Conservation (phyloP, 92 coral and sea anemone species). For the Montipora capitata region DNA sequence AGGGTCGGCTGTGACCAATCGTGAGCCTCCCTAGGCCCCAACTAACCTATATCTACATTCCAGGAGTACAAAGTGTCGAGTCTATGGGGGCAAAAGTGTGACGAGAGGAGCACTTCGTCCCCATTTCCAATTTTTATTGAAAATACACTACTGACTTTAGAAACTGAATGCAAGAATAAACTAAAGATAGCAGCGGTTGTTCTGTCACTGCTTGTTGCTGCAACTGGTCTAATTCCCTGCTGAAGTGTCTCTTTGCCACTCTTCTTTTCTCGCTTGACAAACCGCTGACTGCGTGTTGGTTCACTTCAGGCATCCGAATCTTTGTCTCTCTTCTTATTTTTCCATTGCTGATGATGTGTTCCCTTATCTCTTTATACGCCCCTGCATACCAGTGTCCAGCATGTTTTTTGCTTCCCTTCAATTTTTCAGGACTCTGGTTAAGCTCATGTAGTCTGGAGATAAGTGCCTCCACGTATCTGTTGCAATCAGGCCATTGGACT, state of each 20-base stretch:
- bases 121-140: no score
- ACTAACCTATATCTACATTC: no score
- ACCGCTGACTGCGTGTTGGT: constrained; percentile 70
- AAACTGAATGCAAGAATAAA: no score
- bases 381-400: constrained; percentile 52
- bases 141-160: no score
- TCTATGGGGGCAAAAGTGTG: no score
- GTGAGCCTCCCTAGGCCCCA: no score
- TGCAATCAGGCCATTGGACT: constrained; percentile 57
- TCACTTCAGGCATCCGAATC: constrained; percentile 78
- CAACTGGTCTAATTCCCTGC: not conserved
- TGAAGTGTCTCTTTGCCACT: constrained; percentile 19
- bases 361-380: constrained; percentile 25
- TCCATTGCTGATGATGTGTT: constrained; percentile 32
- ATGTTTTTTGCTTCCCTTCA: no score
- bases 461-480: constrained; percentile 59
- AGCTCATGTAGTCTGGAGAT: not conserved
- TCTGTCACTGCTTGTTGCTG: not conserved
- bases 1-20: no score
- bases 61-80: no score
- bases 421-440: no score
- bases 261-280: constrained; percentile 38
- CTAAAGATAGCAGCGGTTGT: not conserved
- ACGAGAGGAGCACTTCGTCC: no score
- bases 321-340: constrained; percentile 45